Evolutionary conservation across 1,140 invertebrate species (phyloP).

Genomic region (Lordiphosa collinella): DNA sequence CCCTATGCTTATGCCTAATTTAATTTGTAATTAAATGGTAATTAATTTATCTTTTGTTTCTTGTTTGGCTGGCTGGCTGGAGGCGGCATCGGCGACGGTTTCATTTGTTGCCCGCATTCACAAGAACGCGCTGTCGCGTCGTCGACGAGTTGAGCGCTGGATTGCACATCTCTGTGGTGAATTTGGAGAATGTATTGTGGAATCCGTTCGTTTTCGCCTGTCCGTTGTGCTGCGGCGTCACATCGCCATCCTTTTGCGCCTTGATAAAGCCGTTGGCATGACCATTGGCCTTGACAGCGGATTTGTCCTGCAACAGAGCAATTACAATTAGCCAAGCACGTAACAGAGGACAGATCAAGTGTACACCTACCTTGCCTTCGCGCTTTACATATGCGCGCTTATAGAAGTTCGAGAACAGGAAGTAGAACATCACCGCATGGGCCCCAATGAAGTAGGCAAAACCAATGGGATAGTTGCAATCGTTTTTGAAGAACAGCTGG

Average conservation of each 20-base stretch:
- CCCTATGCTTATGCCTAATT: conserved; percentile 69
- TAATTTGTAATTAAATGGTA: conserved; percentile 65
- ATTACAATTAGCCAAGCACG: background rate
- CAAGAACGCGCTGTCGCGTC: conserved; percentile 63
- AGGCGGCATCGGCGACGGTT: conserved; percentile 8
- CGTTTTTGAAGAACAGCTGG: conserved; percentile 89
- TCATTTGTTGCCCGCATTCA: conserved; percentile 63
- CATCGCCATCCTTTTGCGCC: conserved; percentile 46
- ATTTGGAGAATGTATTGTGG: conserved; percentile 56
- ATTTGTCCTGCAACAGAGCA: conserved; percentile 40
- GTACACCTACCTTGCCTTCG: conserved; percentile 61
- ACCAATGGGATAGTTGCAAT: conserved; percentile 90
- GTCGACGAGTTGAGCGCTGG: conserved; percentile 55
- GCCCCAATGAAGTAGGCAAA: conserved; percentile 87
- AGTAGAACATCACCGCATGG: conserved; percentile 89
- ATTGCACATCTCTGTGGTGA: conserved; percentile 68
- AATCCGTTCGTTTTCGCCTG: conserved; percentile 50
- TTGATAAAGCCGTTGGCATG: conserved; percentile 62
- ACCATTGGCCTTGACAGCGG: conserved; percentile 61
- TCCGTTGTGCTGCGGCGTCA: conserved; percentile 25
- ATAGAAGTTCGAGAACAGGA: conserved; percentile 90
- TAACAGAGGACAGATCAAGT: too few relatives aligned
- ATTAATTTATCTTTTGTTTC: conserved; percentile 72
- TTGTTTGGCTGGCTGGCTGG: conserved; percentile 62
- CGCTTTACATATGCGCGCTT: conserved; percentile 83